A percentile compares a stretch with the other conserved stretches of the same genome.
Evolutionary conservation across 1,140 invertebrate species (phyloP).

Genomic region (Diabrotica undecimpunctata): DNA sequence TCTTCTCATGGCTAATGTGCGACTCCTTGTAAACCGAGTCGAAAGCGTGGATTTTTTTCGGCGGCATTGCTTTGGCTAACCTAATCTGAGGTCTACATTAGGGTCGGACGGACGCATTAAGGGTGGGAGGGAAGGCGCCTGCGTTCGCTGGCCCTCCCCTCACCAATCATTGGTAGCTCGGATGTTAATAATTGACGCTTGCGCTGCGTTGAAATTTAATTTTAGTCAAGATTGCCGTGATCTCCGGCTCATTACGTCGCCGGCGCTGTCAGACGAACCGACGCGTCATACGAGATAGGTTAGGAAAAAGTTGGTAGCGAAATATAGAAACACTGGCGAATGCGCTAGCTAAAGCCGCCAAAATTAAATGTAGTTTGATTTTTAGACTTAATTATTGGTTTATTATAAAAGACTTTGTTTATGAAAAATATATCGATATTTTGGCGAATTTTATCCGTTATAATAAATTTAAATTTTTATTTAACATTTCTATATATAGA

Average conservation of each 20-base stretch:
- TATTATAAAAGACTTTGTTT: too few relatives aligned
- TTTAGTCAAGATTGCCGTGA: slow-evolving; percentile 28
- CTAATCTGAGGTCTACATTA: slow-evolving; percentile 43
- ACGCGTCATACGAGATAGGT: background rate
- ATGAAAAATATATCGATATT: too few relatives aligned
- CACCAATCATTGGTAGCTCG: slow-evolving; percentile 35
- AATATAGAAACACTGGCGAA: background rate
- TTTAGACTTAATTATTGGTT: too few relatives aligned
- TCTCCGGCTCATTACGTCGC: slow-evolving; percentile 17
- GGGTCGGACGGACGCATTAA: slow-evolving; percentile 42
- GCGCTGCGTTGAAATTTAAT: slow-evolving; percentile 33
- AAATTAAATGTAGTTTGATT: slow-evolving; percentile 8
- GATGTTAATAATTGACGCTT: slow-evolving; percentile 36
- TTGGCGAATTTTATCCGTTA: too few relatives aligned
- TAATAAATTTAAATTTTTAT: too few relatives aligned
- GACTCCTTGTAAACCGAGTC: background rate
- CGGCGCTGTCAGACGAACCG: background rate
- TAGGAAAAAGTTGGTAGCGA: background rate
- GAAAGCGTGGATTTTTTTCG: slow-evolving; percentile 34
- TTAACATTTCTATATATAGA: too few relatives aligned
- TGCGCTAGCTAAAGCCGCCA: background rate
- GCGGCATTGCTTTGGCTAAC: slow-evolving; percentile 36
- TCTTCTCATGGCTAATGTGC: background rate
- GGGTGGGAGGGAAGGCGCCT: slow-evolving; percentile 36
- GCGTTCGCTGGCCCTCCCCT: slow-evolving; percentile 35